phyloP scores from a whole-genome alignment of 2,113 vertebrate genomes.

The Laticauda colubrina region DNA sequence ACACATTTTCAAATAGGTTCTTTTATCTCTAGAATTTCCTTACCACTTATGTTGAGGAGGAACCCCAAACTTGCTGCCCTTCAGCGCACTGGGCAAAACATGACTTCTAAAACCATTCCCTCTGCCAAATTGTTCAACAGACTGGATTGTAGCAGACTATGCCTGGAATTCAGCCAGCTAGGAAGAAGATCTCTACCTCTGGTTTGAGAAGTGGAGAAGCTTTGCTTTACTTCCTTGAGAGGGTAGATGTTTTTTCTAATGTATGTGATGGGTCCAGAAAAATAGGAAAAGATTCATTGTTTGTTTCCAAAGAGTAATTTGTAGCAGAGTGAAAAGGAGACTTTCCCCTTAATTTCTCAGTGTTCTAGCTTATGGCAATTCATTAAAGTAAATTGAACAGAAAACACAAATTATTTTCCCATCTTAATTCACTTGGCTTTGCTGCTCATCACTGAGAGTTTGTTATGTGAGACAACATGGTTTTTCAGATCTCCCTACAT shows the following conservation, averaged over 20 bases:
- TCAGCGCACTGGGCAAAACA: conserved; percentile 23
- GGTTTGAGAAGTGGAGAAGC: not conserved
- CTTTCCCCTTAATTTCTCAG: not conserved
- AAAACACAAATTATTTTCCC: not conserved
- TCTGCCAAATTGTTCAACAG: not conserved
- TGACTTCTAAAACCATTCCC: conserved; percentile 13
- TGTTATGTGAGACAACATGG: not conserved
- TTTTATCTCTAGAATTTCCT: conserved; percentile 51
- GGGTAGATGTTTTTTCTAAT: not conserved
- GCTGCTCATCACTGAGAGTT: not conserved
- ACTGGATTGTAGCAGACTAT: not conserved
- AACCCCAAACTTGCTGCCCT: not conserved
- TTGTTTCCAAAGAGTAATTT: not conserved
- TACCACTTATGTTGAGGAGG: conserved; percentile 22
- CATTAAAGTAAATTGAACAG: not conserved
- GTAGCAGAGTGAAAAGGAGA: not conserved
- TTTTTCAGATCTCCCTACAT: not conserved
- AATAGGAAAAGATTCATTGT: not conserved
- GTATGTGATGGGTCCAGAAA: not conserved
- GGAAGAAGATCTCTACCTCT: not conserved
- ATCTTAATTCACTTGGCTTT: not conserved
- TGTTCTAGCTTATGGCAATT: not conserved
- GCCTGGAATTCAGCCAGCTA: conserved; percentile 19
- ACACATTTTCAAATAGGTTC: conserved; percentile 14
- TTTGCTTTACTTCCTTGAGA: not conserved